Percentiles rank a stretch among this genome's conserved stretches.
Conservation (phyloP, 2,888 invertebrate genomes). For the Ecliptopera silaceata region DNA sequence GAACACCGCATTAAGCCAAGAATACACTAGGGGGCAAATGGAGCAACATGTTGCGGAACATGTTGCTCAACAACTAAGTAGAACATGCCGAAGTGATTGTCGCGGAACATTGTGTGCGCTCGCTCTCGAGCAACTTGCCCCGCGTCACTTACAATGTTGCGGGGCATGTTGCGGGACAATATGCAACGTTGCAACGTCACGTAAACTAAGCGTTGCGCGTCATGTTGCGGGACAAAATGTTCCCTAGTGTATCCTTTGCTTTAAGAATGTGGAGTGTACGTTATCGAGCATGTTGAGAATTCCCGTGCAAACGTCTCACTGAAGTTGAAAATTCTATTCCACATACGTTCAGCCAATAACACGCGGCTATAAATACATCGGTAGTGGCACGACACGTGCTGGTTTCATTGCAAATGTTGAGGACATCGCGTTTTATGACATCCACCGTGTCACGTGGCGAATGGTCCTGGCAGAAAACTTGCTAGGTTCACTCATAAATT, state of each 20-base stretch:
- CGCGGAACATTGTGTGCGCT: too few species aligned
- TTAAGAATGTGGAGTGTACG: not conserved
- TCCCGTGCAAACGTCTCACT: slow-evolving; percentile 1
- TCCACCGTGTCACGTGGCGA: slow-evolving; percentile 3
- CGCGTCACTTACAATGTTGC: too few species aligned
- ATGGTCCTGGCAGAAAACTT: not conserved
- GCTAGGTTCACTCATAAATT: not conserved
- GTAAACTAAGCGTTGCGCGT: too few species aligned
- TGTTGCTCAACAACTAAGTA: too few species aligned
- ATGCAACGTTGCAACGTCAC: too few species aligned
- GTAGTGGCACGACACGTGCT: slow-evolving; percentile 13
- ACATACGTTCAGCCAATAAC: slow-evolving; percentile 17
- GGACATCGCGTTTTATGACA: slow-evolving; percentile 21
- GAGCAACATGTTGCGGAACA: too few species aligned
- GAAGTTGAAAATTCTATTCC: slow-evolving; percentile 17
- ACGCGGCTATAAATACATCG: slow-evolving; percentile 19
- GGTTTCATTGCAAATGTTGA: slow-evolving; percentile 16
- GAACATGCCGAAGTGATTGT: too few species aligned
- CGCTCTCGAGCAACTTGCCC: too few species aligned
- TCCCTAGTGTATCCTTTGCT: too few species aligned
- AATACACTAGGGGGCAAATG: too few species aligned
- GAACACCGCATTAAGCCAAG: slow-evolving; percentile 5
- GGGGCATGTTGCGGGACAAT: too few species aligned
- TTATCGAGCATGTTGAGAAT: not conserved
- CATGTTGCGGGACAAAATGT: too few species aligned